Conservation (phyloP, 2,888 invertebrate genomes). For the Drosophila rellima region DNA sequence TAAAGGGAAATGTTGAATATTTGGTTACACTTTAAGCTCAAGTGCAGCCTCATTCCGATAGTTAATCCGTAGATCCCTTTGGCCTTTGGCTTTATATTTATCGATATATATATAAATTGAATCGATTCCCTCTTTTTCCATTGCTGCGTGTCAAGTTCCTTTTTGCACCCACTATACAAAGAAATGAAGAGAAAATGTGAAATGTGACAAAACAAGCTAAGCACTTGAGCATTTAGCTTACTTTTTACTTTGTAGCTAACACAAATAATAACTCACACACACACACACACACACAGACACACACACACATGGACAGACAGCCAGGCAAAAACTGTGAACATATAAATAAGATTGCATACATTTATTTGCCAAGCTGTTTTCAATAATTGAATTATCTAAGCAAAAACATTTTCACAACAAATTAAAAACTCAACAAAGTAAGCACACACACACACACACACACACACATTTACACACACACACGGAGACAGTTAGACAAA, state of each 20-base stretch:
- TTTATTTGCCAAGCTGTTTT: slow-evolving; percentile 58
- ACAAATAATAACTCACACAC: slow-evolving; percentile 11
- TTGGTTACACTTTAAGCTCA: background rate
- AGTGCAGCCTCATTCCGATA: slow-evolving; percentile 2
- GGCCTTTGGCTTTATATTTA: slow-evolving; percentile 9
- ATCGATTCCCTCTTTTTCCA: slow-evolving; percentile 3
- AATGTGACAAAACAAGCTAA: slow-evolving; percentile 30
- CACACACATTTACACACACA: slow-evolving; percentile 13
- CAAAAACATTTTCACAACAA: slow-evolving; percentile 60
- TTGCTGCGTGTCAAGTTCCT: slow-evolving; percentile 46
- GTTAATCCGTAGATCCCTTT: slow-evolving; percentile 7
- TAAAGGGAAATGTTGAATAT: slow-evolving; percentile 1
- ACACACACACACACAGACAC: slow-evolving; percentile 2
- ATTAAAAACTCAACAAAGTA: slow-evolving; percentile 43
- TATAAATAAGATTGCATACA: slow-evolving; percentile 38
- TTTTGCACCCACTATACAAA: slow-evolving; percentile 48
- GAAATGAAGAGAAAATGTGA: slow-evolving; percentile 27
- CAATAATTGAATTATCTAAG: slow-evolving; percentile 72
- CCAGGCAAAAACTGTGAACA: slow-evolving; percentile 26
- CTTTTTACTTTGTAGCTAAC: slow-evolving; percentile 39
- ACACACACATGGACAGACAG: background rate
- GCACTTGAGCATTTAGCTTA: slow-evolving; percentile 46
- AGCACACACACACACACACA: slow-evolving; percentile 17
- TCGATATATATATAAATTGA: no score
- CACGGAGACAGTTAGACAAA: slow-evolving; percentile 21